Base-by-base conservation (phyloP, 2,888 invertebrate species). In the Mythimna vitellina region DNA sequence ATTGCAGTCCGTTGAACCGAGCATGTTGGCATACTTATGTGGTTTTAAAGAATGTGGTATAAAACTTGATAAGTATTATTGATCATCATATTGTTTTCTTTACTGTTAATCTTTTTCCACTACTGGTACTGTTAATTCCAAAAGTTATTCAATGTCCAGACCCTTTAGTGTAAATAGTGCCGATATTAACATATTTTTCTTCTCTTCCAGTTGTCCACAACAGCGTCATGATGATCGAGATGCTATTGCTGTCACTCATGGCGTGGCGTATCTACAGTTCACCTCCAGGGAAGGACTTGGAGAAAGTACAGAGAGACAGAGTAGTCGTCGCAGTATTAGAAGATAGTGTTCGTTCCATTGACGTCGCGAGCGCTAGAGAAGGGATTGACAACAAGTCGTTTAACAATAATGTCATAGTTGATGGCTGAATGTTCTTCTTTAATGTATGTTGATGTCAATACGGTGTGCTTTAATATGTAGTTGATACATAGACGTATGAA, bases 181-280 rank as follows among this genome's bases (percentile, higher is more conserved):
- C 20, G 14, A 56, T 3, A 17, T 25, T 65, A 60, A 14, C 12
- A 94, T 51, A 42, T 64, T n/a, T 75, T 51, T 58, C 70, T 88
- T 86, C 22, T 61, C 66, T 89, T 89, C 14, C 96, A 98, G 98
- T 97, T 90, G 96, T 97, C 80, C 97, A 97, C 93, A 97, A 97
- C 91, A 94, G 96, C 54, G 88, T 97, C 82, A 97, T 97, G 96
- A 93, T 98, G 86, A 89, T 97, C 83, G 97, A 98, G 92, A 97
- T 98, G 97, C 93, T 97, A 69, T 87, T 97, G 65, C 94, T 98
- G 57, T 97, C 97, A 58, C 93, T 96, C 76, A 96, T 97, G 87
- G 98, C 98, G 0, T 96, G 97, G 89, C 93, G 94, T 73, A 89
- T 98, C 62, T 98, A 98, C 93, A 96, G 96, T 73, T 91, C 91